These are phyloP conservation scores for Lagothrix lagotricha DNA, from an alignment of 2,797 vertebrate species.

Conservation along the genomic window DNA sequence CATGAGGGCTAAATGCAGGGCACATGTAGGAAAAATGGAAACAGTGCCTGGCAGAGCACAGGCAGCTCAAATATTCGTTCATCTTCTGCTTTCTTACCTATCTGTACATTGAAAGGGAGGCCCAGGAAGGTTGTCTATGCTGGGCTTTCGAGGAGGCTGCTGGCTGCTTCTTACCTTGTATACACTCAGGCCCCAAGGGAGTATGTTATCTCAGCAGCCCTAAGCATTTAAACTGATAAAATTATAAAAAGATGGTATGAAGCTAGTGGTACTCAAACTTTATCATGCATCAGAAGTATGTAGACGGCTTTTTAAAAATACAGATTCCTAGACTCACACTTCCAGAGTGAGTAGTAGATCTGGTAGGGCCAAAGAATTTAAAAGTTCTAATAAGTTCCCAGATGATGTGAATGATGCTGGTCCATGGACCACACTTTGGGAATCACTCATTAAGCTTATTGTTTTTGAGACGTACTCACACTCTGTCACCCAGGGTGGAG, in stretches of 20 bases:
- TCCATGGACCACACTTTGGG: not conserved
- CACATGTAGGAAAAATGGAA: not conserved
- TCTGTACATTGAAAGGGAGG: not conserved
- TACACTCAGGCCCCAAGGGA: not conserved
- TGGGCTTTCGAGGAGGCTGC: not conserved
- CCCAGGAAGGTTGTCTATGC: not conserved
- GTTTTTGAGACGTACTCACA: not conserved
- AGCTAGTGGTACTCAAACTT: not conserved
- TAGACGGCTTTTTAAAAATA: not conserved
- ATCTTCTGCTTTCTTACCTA: not conserved
- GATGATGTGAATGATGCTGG: not conserved
- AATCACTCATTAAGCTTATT: not conserved
- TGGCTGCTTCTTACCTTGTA: not conserved
- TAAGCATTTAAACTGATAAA: not conserved
- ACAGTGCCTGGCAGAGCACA: not conserved
- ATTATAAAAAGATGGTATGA: not conserved
- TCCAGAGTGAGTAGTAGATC: not conserved
- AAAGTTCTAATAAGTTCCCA: not conserved
- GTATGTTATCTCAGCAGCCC: not conserved
- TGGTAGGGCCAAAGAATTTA: not conserved
- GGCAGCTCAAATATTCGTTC: not conserved
- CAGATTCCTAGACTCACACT: not conserved
- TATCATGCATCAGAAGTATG: not conserved
- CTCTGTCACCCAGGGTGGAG: not conserved
- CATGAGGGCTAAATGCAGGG: not conserved